Base-by-base conservation (phyloP, 2,797 vertebrate genomes). In the Peromyscus eremicus region DNA sequence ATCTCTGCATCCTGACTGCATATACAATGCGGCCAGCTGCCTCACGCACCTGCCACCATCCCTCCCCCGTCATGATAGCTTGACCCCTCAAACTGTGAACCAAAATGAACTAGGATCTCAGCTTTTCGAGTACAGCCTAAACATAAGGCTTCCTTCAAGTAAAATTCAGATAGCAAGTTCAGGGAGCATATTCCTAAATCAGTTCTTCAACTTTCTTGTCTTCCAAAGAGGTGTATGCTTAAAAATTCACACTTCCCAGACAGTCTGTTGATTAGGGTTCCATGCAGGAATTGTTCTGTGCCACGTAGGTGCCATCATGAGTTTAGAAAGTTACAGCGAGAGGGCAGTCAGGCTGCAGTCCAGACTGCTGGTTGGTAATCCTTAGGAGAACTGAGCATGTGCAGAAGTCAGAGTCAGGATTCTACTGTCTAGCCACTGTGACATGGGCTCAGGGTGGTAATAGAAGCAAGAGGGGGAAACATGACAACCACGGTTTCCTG, bases 241-340 rank as follows among this genome's bases (percentile, higher is more conserved):
- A 88, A 95, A 94, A 80, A 52, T 2, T 85, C 88, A 91, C 10
- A 90, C 60, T 94, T 92, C 94, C 52, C 60, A 93, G 85, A 85
- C 68, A 91, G 12, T n/a, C 5, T 94, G 66, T 27, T 25, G 43
- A 19, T 66, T 77, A 68, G 19, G 16, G 29, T 40, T 94, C 43
- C 89, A 70, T 11, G n/a, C 84, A 76, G 40, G 66, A 97, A 87
- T 93, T 80, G 40, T 70, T 16, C 11, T 88, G 14, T 81, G 23
- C 46, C 77, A 92, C 1, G 76, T 68, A 82, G 68, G 57, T 86
- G 10, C 13, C 62, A 11, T 71, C 17, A 46, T 93, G 86, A 68
- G 79, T 83, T 89, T 76, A 40, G 8, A 79, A 32, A 79, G 14
- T n/a, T 16, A 85, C 37, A 60, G 76, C 71, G 94, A 34, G 4